Percentiles rank a stretch among this genome's conserved stretches.
These are phyloP conservation scores for Meloidogyne floridensis DNA, from an alignment of 1,140 invertebrate species.

Conservation along the genomic window DNA sequence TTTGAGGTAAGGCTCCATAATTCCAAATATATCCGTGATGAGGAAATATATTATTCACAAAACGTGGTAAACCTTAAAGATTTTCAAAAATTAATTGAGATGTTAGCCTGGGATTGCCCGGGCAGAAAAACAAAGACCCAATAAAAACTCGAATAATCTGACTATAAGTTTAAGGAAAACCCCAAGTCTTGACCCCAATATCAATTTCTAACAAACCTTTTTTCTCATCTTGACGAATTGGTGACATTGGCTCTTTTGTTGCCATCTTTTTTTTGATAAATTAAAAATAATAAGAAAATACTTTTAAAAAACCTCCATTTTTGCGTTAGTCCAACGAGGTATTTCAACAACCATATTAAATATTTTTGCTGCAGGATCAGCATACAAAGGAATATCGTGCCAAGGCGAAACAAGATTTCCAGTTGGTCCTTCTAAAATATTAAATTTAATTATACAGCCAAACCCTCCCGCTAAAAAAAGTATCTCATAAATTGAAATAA, in stretches of 20 bases:
- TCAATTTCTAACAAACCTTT: constrained; percentile 71
- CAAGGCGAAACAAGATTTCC: constrained; percentile 84
- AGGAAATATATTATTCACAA: constrained; percentile 94
- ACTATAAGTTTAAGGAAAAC: no score
- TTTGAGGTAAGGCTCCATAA: constrained; percentile 97
- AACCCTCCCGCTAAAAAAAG: no score
- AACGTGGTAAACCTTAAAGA: constrained; percentile 77
- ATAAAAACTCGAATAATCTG: no score
- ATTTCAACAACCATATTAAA: constrained; percentile 98
- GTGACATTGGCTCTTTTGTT: constrained; percentile 86
- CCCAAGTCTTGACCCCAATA: no score
- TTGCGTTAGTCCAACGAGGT: constrained; percentile 97
- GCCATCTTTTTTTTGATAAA: constrained; percentile 74
- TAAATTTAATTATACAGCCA: no score
- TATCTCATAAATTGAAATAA: no score
- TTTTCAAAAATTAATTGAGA: no score
- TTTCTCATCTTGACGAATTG: constrained; percentile 97
- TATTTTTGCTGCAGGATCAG: constrained; percentile 77
- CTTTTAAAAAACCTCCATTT: constrained; percentile 83
- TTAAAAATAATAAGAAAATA: constrained; percentile 19
- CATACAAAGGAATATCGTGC: constrained; percentile 94
- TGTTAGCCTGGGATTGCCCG: no score
- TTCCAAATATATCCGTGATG: constrained; percentile 99
- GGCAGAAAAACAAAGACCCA: no score
- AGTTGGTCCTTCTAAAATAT: constrained; percentile 41